Base-by-base conservation (phyloP, 2,888 invertebrate genomes). In the Scrobipalpa atriplicella region DNA sequence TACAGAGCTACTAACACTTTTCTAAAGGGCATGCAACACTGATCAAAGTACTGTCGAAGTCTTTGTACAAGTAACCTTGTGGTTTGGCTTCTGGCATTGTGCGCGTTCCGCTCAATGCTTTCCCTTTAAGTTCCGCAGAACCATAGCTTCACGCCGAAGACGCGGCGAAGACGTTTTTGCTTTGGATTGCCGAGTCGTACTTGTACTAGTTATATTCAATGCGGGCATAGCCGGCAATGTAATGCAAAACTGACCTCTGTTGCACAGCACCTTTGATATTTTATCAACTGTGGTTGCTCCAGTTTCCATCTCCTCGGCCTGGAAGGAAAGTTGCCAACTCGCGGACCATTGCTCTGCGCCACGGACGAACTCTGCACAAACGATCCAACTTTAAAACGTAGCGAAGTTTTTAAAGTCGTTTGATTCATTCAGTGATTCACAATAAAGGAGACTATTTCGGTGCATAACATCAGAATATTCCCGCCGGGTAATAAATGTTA, bases 1-100 rank as follows among this genome's bases (percentile, higher is more conserved):
- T 16, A 47, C n/a, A n/a, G 16, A 16, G 16, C 7, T 3, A 5
- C n/a, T 16, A 5, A 47, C 8, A 47, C n/a, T 29, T 5, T 2
- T 29, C 6, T n/a, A 47, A 47, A 47, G 16, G 47, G n/a, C 47
- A 16, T 16, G 47, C 16, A 47, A 47, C 47, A 47, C n/a, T 47
- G 47, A 47, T 47, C 47, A 47, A 47, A 47, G 47, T 47, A 47
- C 5, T 47, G 5, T 47, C 47, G 3, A 47, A 47, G 47, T 29
- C 29, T 29, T 29, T 29, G 29, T 29, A 29, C 61, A 38, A 13
- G 16, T 63, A 64, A 63, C 72, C 70, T 72, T 68, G 72, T 52
- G 67, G 41, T 70, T 64, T 10, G 58, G 47, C 38, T 18, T 7
- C 52, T 64, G 66, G 62, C 68, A 71, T 69, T 71, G 69, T 65